These are phyloP conservation scores for Lindbergichthys nudifrons DNA, from an alignment of 2,797 vertebrate genomes.

Conservation along the genomic window DNA sequence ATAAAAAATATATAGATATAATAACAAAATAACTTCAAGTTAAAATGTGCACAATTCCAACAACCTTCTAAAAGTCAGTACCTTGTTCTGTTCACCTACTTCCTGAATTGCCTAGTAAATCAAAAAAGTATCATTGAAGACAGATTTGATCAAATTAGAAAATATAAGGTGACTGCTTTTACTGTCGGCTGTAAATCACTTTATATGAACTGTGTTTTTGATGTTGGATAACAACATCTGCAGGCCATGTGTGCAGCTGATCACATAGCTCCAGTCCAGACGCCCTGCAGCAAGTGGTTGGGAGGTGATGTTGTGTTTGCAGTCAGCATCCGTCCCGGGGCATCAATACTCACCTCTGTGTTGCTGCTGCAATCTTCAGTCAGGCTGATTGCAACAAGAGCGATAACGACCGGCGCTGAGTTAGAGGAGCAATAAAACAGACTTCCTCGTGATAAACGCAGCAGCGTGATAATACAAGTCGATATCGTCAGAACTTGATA, in stretches of 20 bases:
- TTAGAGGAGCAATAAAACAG: constrained; percentile 47
- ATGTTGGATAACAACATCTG: constrained; percentile 4
- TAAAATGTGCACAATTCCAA: too few species aligned
- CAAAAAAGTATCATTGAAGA: constrained; percentile 38
- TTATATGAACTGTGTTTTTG: constrained; percentile 9
- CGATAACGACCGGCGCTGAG: constrained; percentile 42
- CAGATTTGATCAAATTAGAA: constrained; percentile 50
- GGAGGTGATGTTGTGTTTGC: constrained; percentile 26
- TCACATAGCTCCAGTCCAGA: neutral
- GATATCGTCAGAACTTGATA: neutral
- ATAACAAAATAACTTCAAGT: too few species aligned
- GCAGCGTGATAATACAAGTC: constrained; percentile 7
- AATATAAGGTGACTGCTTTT: constrained; percentile 47
- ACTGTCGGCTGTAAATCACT: constrained; percentile 41
- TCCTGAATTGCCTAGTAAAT: constrained; percentile 34
- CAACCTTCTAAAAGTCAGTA: too few species aligned
- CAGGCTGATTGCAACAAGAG: constrained; percentile 58
- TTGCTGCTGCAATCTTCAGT: constrained; percentile 43
- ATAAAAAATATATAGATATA: too few species aligned
- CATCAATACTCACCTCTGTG: constrained; percentile 32
- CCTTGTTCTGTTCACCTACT: neutral
- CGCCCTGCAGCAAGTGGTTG: neutral
- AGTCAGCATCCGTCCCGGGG: constrained; percentile 17
- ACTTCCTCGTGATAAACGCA: constrained; percentile 35
- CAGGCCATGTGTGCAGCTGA: neutral